Percentiles rank a stretch among this genome's conserved stretches.
phyloP scores from a whole-genome alignment of 2,797 vertebrate species.

The Leptatherina wallacei region DNA sequence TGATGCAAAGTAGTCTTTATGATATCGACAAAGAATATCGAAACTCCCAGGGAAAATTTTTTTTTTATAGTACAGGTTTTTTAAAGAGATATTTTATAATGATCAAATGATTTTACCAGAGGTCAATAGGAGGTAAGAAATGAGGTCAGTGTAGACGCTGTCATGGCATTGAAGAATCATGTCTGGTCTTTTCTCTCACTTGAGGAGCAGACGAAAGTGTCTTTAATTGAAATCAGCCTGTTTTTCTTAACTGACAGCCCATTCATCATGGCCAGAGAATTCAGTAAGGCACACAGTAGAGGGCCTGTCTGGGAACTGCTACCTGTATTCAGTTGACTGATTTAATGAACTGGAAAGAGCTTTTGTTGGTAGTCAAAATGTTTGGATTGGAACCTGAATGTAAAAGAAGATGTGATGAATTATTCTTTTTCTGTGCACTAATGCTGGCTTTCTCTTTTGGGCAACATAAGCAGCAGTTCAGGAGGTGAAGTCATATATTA shows the following conservation, averaged over 20 bases:
- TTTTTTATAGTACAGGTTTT: slow-evolving; percentile 5
- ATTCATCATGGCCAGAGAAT: slow-evolving; percentile 88
- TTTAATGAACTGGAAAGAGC: slow-evolving; percentile 86
- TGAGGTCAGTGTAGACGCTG: slow-evolving; percentile 71
- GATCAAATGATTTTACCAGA: slow-evolving; percentile 45
- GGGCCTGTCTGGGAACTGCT: slow-evolving; percentile 80
- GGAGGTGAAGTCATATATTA: slow-evolving; percentile 51
- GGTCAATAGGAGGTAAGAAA: slow-evolving; percentile 73
- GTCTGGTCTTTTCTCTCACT: slow-evolving; percentile 77
- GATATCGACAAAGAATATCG: background rate
- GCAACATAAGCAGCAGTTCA: slow-evolving; percentile 42
- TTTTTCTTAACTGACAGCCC: slow-evolving; percentile 91
- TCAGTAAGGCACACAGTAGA: slow-evolving; percentile 81
- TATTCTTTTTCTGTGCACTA: slow-evolving; percentile 58
- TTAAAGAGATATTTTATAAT: slow-evolving; percentile 26
- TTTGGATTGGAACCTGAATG: slow-evolving; percentile 81
- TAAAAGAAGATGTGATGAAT: slow-evolving; percentile 82
- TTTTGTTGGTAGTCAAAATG: slow-evolving; percentile 86
- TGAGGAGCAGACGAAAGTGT: slow-evolving; percentile 81
- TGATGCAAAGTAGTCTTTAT: background rate
- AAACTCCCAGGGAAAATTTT: background rate
- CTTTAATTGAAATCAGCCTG: slow-evolving; percentile 89
- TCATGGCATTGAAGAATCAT: slow-evolving; percentile 70
- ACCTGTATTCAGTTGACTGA: slow-evolving; percentile 84
- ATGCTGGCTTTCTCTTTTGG: slow-evolving; percentile 53